These are phyloP conservation scores for Heliconius aoede DNA, from an alignment of 2,888 invertebrate genomes.

Conservation along the genomic window DNA sequence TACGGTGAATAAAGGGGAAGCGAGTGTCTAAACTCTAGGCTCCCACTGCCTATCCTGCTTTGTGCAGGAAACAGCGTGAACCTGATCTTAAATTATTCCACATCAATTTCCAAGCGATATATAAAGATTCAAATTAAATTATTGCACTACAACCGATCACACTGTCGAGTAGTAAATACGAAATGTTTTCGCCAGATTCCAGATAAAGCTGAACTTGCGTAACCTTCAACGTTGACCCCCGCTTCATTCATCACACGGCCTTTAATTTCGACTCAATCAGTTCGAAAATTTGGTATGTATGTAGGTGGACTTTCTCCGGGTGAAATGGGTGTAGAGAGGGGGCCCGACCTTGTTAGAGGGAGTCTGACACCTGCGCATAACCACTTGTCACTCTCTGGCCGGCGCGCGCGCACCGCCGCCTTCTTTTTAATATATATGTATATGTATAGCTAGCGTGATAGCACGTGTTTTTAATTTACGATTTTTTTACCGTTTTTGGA, in stretches of 20 bases:
- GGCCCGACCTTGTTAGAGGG: conserved; percentile 82
- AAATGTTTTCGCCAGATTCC: conserved; percentile 32
- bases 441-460: conserved; percentile 51
- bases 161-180: conserved; percentile 16
- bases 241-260: conserved; percentile 56
- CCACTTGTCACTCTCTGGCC: conserved; percentile 77
- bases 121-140: conserved; percentile 12
- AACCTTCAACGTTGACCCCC: conserved; percentile 55
- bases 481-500: conserved; percentile 53
- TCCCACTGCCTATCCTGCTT: too few relatives aligned
- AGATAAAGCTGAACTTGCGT: conserved; percentile 45
- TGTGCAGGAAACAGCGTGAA: too few relatives aligned
- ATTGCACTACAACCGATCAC: neutral
- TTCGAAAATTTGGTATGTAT: conserved; percentile 83
- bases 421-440: conserved; percentile 49
- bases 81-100: neutral
- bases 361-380: conserved; percentile 78
- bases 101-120: neutral
- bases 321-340: conserved; percentile 72
- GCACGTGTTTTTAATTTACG: conserved; percentile 64
- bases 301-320: conserved; percentile 83
- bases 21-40: too few relatives aligned
- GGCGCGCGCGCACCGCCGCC: conserved; percentile 77
- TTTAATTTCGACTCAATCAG: conserved; percentile 72
- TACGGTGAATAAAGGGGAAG: too few relatives aligned